These are phyloP conservation scores for Rugalucina vietnamica DNA, from an alignment of 2,888 invertebrate species.

Conservation along the genomic window DNA sequence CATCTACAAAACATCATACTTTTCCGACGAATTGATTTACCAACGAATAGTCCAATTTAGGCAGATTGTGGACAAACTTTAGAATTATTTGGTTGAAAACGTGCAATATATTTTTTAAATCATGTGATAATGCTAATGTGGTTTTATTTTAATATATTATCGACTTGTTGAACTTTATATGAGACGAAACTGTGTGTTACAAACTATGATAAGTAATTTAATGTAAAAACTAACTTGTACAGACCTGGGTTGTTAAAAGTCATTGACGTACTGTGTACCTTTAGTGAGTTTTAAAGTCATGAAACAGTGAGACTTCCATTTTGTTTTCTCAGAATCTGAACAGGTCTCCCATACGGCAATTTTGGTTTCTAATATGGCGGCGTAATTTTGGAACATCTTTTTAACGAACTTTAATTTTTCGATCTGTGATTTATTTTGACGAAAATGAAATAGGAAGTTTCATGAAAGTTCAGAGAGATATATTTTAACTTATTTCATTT, in stretches of 20 bases:
- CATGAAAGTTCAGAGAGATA: neutral
- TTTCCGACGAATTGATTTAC: too few species aligned
- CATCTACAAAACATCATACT: neutral
- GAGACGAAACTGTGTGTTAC: slow-evolving; percentile 9
- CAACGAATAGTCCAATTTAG: too few species aligned
- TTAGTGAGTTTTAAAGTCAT: slow-evolving; percentile 1
- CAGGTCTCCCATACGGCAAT: neutral
- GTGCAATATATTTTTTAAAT: slow-evolving; percentile 1
- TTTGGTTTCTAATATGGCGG: slow-evolving; percentile 7
- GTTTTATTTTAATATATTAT: slow-evolving; percentile 10
- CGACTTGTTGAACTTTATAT: neutral
- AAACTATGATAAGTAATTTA: neutral
- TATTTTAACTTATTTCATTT: neutral
- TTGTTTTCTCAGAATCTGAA: neutral
- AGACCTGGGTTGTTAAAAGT: slow-evolving; percentile 60
- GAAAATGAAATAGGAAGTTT: neutral
- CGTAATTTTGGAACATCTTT: neutral
- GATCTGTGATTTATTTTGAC: neutral
- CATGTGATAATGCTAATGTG: slow-evolving; percentile 4
- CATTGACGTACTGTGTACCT: slow-evolving; percentile 38
- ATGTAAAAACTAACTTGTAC: slow-evolving; percentile 42
- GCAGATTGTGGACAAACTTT: too few species aligned
- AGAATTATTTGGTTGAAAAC: neutral
- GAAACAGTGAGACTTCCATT: neutral
- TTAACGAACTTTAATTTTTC: neutral